Percentiles rank a stretch among this genome's conserved stretches.
Evolutionary conservation across 2,888 invertebrate species (phyloP).

Genomic region (Hypomecis punctinalis): DNA sequence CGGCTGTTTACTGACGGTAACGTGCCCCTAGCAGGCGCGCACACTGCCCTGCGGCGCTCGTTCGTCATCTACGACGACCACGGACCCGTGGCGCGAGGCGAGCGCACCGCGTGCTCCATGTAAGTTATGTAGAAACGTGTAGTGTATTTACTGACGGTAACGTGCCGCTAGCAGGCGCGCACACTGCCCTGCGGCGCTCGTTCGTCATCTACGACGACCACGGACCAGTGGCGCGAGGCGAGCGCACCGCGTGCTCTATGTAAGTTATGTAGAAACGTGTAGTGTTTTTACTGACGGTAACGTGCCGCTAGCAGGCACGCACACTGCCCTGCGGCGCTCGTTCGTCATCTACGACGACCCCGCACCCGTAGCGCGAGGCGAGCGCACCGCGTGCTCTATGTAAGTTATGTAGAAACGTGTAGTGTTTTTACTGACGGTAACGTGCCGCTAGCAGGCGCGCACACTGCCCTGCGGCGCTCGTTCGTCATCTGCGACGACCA

Average conservation of each 20-base stretch:
- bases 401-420: constrained; percentile 85
- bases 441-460: constrained; percentile 90
- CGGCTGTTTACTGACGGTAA: constrained; percentile 91
- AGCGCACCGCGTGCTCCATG: constrained; percentile 94
- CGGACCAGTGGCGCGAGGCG: constrained; percentile 94
- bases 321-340: constrained; percentile 91
- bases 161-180: constrained; percentile 90
- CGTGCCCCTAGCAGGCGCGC: constrained; percentile 90
- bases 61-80: constrained; percentile 95
- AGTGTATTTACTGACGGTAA: constrained; percentile 91
- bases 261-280: constrained; percentile 89
- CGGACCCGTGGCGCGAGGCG: constrained; percentile 94
- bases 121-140: constrained; percentile 89
- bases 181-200: constrained; percentile 91
- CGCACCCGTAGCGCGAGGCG: constrained; percentile 94
- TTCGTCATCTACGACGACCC: constrained; percentile 95
- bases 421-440: constrained; percentile 91
- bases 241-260: constrained; percentile 94
- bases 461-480: constrained; percentile 91
- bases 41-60: constrained; percentile 91
- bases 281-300: constrained; percentile 91
- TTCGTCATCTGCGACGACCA: constrained; percentile 95
- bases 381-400: constrained; percentile 94
- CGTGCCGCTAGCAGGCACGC: constrained; percentile 90
- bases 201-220: constrained; percentile 95